Evolutionary conservation across 2,888 invertebrate genomes (phyloP).

Genomic region (Phytoseiulus persimilis): DNA sequence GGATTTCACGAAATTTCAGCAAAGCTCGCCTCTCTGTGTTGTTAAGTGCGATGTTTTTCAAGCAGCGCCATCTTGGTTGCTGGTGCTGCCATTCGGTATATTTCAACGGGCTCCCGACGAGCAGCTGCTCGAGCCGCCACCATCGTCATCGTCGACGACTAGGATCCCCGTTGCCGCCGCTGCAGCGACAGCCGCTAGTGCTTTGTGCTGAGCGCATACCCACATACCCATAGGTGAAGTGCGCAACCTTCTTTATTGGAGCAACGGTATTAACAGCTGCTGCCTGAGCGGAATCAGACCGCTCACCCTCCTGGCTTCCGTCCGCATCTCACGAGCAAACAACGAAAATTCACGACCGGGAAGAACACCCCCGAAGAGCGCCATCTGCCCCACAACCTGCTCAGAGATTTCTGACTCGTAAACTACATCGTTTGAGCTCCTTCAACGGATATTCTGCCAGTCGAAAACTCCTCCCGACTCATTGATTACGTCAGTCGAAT

Average conservation of each 20-base stretch:
- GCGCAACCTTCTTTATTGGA: neutral
- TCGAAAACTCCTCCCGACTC: neutral
- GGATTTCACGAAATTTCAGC: neutral
- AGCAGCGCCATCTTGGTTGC: slow-evolving; percentile 5
- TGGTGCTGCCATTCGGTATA: neutral
- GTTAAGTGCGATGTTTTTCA: slow-evolving; percentile 5
- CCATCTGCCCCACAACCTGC: neutral
- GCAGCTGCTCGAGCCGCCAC: neutral
- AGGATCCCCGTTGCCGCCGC: neutral
- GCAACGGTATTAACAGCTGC: neutral
- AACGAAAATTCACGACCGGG: neutral
- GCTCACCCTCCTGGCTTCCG: neutral
- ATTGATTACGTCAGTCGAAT: too few species aligned
- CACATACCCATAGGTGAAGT: neutral
- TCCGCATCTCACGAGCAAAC: neutral
- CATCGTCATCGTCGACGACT: neutral
- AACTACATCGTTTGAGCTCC: neutral
- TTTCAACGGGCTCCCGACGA: neutral
- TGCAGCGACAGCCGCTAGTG: neutral
- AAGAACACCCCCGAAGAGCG: neutral
- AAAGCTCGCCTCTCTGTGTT: neutral
- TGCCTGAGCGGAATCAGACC: neutral
- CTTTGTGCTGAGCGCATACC: neutral
- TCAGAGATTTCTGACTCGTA: neutral
- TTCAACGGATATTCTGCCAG: neutral